Percentiles rank a stretch among this genome's conserved stretches.
These are phyloP conservation scores for Pandemis heparana DNA, from an alignment of 2,888 invertebrate genomes.

Conservation along the genomic window DNA sequence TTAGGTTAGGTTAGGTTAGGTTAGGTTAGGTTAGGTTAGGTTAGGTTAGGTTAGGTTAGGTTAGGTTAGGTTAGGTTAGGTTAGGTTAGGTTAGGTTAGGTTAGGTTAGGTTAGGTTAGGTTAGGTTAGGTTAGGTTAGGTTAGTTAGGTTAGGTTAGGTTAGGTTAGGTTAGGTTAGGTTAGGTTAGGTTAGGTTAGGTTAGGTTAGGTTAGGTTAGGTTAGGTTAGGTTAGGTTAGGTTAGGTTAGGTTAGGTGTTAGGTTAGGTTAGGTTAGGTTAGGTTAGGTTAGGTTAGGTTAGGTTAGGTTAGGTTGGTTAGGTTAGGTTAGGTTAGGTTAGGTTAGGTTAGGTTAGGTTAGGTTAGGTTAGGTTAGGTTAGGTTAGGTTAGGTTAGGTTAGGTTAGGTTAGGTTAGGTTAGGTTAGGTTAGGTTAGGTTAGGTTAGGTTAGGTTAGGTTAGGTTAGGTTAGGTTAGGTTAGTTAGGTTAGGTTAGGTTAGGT, in stretches of 20 bases:
- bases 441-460: too few relatives aligned
- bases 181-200: conserved; percentile 45
- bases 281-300: conserved; percentile 37
- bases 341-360: conserved; percentile 36
- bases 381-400: conserved; percentile 29
- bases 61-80: conserved; percentile 17
- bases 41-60: conserved; percentile 42
- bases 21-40: conserved; percentile 43
- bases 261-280: conserved; percentile 34
- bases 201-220: conserved; percentile 43
- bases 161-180: conserved; percentile 47
- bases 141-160: conserved; percentile 46
- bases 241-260: conserved; percentile 36
- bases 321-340: conserved; percentile 37
- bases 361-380: conserved; percentile 36
- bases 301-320: conserved; percentile 36
- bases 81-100: conserved; percentile 17
- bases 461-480: too few relatives aligned
- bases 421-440: too few relatives aligned
- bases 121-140: conserved; percentile 17
- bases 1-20: conserved; percentile 43
- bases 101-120: conserved; percentile 17
- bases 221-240: conserved; percentile 36
- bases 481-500: too few relatives aligned
- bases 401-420: conserved; percentile 20